A percentile compares a stretch with the other conserved stretches of the same genome.
These are phyloP conservation scores for Mus minutoides DNA, from an alignment of 2,797 vertebrate genomes.

Conservation along the genomic window DNA sequence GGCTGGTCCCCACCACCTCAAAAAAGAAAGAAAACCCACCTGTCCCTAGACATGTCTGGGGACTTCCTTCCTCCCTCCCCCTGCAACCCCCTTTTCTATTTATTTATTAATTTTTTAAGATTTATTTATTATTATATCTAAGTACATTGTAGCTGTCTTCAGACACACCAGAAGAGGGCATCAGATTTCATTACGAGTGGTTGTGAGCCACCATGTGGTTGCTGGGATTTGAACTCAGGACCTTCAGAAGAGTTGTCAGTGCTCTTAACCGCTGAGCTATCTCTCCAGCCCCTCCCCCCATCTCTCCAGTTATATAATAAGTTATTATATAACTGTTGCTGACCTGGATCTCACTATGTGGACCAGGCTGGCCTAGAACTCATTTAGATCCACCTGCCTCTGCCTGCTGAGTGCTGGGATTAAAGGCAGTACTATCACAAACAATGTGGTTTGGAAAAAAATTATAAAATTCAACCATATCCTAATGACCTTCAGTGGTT, in stretches of 20 bases:
- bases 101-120: too few relatives aligned
- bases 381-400: not conserved
- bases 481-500: constrained; percentile 38
- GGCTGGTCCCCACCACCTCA: not conserved
- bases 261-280: too few relatives aligned
- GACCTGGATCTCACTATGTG: not conserved
- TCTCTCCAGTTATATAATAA: too few relatives aligned
- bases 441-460: not conserved
- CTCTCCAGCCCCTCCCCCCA: too few relatives aligned
- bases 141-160: too few relatives aligned
- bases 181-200: too few relatives aligned
- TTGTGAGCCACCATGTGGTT: too few relatives aligned
- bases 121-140: too few relatives aligned
- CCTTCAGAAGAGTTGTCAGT: too few relatives aligned
- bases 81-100: not conserved
- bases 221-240: too few relatives aligned
- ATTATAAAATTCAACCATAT: constrained; percentile 49
- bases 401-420: not conserved
- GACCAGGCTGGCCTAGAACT: not conserved
- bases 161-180: too few relatives aligned
- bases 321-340: not conserved
- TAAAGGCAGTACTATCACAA: not conserved
- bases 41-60: not conserved
- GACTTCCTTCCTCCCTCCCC: not conserved
- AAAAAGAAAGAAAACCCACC: not conserved